A percentile compares a stretch with the other conserved stretches of the same genome.
These are phyloP conservation scores for Pedionomus torquatus DNA, from an alignment of 2,113 vertebrate genomes.

Conservation along the genomic window DNA sequence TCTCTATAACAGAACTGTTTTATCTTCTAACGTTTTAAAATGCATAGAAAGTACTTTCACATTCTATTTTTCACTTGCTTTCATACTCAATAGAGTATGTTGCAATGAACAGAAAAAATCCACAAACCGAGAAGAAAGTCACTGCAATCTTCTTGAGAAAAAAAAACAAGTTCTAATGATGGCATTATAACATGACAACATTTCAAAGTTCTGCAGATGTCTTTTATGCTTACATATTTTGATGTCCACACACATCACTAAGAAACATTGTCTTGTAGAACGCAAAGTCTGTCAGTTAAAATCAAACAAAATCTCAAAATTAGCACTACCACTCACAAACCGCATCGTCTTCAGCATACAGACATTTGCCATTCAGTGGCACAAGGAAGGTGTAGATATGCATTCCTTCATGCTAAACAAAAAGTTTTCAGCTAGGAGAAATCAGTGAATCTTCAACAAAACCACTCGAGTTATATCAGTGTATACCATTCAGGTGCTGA, in stretches of 20 bases:
- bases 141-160: background rate
- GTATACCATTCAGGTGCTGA: background rate
- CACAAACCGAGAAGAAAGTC: background rate
- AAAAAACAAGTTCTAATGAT: background rate
- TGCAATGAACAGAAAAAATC: background rate
- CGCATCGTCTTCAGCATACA: background rate
- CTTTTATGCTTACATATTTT: background rate
- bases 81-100: background rate
- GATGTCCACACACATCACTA: background rate
- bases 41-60: background rate
- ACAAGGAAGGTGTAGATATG: background rate
- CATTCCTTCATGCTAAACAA: background rate
- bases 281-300: background rate
- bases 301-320: background rate
- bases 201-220: background rate
- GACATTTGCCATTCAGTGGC: background rate
- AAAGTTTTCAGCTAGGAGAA: background rate
- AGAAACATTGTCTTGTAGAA: background rate
- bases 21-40: background rate
- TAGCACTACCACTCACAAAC: background rate
- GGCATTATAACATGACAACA: background rate
- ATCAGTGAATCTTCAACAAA: background rate
- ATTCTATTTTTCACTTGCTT: background rate
- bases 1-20: conserved; percentile 7
- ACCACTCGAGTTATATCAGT: background rate